A percentile compares a stretch with the other conserved stretches of the same genome.
Conservation (phyloP, 2,888 invertebrate species). For the Pyrgus malvae region DNA sequence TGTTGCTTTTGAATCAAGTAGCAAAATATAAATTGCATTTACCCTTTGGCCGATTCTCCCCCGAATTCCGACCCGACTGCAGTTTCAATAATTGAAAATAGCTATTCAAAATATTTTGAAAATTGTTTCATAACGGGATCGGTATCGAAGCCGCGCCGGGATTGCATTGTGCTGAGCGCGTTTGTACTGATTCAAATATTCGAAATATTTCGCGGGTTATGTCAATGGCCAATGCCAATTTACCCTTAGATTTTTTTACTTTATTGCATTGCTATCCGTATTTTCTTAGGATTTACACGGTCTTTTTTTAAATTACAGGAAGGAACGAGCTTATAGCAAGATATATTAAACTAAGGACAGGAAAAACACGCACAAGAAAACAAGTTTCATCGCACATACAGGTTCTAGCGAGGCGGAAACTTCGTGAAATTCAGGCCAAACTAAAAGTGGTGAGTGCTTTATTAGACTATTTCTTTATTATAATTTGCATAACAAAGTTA, state of each 20-base stretch:
- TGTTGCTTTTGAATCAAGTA: too few relatives aligned
- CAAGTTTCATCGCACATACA: constrained; percentile 99
- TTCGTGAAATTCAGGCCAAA: constrained; percentile 99
- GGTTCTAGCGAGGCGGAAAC: constrained; percentile 98
- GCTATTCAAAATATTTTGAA: constrained; percentile 82
- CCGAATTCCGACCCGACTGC: constrained; percentile 67
- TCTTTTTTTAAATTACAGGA: constrained; percentile 84
- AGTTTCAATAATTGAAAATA: constrained; percentile 80
- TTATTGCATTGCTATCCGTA: background rate
- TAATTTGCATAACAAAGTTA: too few relatives aligned
- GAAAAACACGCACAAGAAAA: constrained; percentile 99
- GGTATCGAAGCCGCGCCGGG: constrained; percentile 50
- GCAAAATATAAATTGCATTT: constrained; percentile 40
- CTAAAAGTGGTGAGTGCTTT: constrained; percentile 93
- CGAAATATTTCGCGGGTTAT: constrained; percentile 64
- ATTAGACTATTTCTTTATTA: background rate
- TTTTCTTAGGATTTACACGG: background rate
- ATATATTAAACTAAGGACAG: constrained; percentile 99
- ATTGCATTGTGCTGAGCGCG: constrained; percentile 59
- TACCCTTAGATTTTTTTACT: constrained; percentile 41
- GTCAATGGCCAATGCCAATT: constrained; percentile 49
- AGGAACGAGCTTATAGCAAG: constrained; percentile 99
- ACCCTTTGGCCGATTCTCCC: constrained; percentile 54
- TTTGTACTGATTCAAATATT: constrained; percentile 61
- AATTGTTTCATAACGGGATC: constrained; percentile 77